Conservation (phyloP, 1,140 invertebrate genomes). For the Nomia melanderi region DNA sequence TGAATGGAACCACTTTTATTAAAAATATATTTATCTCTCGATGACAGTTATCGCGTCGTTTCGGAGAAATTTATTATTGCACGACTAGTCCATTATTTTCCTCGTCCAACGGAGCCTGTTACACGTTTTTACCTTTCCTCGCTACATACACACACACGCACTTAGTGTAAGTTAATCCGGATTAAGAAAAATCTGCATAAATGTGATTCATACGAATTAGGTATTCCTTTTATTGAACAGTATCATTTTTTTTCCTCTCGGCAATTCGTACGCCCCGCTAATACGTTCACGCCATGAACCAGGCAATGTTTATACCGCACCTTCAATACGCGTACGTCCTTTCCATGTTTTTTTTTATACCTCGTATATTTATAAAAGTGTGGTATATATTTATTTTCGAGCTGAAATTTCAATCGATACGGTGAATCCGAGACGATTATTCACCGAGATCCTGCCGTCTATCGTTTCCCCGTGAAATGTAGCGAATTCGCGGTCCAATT, state of each 20-base stretch:
- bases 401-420: neutral
- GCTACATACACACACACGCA: too few relatives aligned
- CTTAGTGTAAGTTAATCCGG: too few relatives aligned
- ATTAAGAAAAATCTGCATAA: neutral
- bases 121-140: too few relatives aligned
- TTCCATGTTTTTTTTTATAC: neutral
- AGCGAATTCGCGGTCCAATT: neutral
- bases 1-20: neutral
- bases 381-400: neutral
- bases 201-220: neutral
- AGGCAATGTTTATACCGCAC: neutral
- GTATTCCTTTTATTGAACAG: neutral
- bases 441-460: neutral
- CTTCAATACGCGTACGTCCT: neutral
- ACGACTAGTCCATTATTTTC: neutral
- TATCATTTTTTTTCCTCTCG: neutral
- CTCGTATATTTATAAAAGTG: neutral
- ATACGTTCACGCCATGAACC: neutral
- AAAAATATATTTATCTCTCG: slow-evolving; percentile 10
- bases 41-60: slow-evolving; percentile 16
- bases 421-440: neutral
- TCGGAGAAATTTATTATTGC: neutral
- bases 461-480: neutral
- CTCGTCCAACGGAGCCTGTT: too few relatives aligned
- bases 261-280: neutral